Percentiles rank a stretch among this genome's conserved stretches.
These are phyloP conservation scores for Thalassaphorura encarpata DNA, from an alignment of 1,140 invertebrate species.

Conservation along the genomic window DNA sequence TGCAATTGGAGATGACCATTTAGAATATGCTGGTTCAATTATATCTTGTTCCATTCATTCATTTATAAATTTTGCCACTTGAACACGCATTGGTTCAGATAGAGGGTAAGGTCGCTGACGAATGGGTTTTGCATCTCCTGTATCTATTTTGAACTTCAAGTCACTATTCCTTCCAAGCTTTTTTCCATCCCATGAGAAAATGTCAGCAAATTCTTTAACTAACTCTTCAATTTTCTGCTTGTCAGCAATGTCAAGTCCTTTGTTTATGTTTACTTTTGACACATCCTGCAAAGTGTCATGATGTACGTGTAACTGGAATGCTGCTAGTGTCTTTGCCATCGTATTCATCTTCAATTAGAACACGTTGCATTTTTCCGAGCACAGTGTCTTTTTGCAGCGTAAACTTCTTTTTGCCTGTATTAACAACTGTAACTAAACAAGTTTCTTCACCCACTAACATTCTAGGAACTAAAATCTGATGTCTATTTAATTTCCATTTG, in stretches of 20 bases:
- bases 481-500: neutral
- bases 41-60: conserved; percentile 36
- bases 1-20: conserved; percentile 40
- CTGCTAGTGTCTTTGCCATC: too few species aligned
- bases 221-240: neutral
- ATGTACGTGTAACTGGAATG: neutral
- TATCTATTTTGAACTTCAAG: conserved; percentile 34
- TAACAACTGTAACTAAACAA: neutral
- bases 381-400: neutral
- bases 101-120: conserved; percentile 33
- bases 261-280: neutral
- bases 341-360: neutral
- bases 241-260: neutral
- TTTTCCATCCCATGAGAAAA: neutral
- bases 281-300: neutral
- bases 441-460: neutral
- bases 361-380: neutral
- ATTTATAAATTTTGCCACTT: conserved; percentile 35
- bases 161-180: neutral
- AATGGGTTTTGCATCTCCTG: conserved; percentile 32
- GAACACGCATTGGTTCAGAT: conserved; percentile 29
- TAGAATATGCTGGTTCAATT: conserved; percentile 36
- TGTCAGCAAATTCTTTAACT: neutral
- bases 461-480: neutral
- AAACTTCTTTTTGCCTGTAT: neutral